Conservation (phyloP, 1,140 invertebrate genomes). For the Trinorchestia longiramus region DNA sequence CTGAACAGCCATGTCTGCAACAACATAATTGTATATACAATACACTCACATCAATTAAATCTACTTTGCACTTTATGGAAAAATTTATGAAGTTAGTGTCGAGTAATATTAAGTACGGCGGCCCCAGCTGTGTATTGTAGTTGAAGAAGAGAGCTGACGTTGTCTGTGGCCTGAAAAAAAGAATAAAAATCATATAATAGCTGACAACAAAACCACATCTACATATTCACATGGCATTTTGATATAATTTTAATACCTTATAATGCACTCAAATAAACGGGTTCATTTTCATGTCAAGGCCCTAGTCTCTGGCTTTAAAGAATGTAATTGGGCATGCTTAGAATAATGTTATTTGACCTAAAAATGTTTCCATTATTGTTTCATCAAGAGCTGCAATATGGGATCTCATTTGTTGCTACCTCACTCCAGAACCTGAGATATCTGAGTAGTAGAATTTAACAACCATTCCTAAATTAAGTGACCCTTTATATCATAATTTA, state of each 20-base stretch:
- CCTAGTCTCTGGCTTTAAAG: too few relatives aligned
- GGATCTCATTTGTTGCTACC: not conserved
- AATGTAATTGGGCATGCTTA: too few relatives aligned
- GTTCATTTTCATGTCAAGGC: too few relatives aligned
- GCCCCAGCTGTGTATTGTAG: constrained; percentile 98
- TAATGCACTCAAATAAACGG: too few relatives aligned
- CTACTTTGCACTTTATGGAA: constrained; percentile 98
- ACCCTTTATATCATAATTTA: not conserved
- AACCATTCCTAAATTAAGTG: not conserved
- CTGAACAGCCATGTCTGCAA: not conserved
- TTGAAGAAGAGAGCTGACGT: constrained; percentile 96
- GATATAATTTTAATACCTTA: not conserved
- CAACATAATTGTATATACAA: not conserved
- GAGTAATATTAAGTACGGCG: constrained; percentile 95
- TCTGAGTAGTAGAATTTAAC: not conserved
- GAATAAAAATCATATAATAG: not conserved
- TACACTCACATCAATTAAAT: constrained; percentile 78
- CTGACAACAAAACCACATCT: not conserved
- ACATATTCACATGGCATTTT: not conserved
- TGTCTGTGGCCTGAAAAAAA: constrained; percentile 76
- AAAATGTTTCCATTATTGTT: too few relatives aligned
- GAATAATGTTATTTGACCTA: too few relatives aligned
- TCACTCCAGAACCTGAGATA: not conserved
- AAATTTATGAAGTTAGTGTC: constrained; percentile 99
- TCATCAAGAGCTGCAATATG: too few relatives aligned